Evolutionary conservation across 2,113 vertebrate genomes (phyloP), one percentile per base, ranked within the genome.

Genomic region (Delphinus delphis): DNA sequence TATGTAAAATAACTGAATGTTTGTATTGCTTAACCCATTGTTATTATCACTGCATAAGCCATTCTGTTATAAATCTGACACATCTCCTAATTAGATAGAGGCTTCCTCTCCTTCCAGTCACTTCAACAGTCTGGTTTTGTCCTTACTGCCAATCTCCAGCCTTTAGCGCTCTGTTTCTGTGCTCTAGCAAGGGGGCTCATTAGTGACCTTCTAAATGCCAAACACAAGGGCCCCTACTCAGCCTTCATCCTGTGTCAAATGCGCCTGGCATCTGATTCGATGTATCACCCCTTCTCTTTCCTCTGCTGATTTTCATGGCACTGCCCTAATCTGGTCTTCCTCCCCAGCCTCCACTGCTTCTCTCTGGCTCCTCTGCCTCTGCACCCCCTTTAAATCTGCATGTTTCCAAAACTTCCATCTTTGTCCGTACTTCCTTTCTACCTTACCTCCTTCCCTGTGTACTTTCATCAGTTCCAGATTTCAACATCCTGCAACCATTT

Each of bases 351-450:
- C n/a, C 26, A 41, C 41, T 44, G 38, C 28, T 92, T 92, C n/a
- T 89, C 79, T 88, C 70, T 88, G 23, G 23, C 3, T 41, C 25
- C 62, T 95, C 60, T 77, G 31, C 80, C 38, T 60, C 44, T 87
- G 26, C 8, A 53, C n/a, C 23, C 11, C 3, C 8, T 41, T 73
- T 77, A 84, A 26, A 65, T 67, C 25, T 89, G 15, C 18, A 73
- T 63, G 8, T 8, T 77, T 8, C 41, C 33, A 28, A 92, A 86
- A 82, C 25, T 86, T 89, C 25, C 25, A 73, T 33, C 25, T 92
- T 74, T 76, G 73, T 44, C 31, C 28, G n/a, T 89, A 55, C 83
- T 77, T 97, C 87, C 70, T 95, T 92, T 36, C 74, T 31, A 90
- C n/a, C 50, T 5, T 81, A 44, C 9, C 70, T 26, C 3, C 18